These are phyloP conservation scores for Onthophagus taurus DNA, from an alignment of 1,140 invertebrate genomes.

Conservation along the genomic window DNA sequence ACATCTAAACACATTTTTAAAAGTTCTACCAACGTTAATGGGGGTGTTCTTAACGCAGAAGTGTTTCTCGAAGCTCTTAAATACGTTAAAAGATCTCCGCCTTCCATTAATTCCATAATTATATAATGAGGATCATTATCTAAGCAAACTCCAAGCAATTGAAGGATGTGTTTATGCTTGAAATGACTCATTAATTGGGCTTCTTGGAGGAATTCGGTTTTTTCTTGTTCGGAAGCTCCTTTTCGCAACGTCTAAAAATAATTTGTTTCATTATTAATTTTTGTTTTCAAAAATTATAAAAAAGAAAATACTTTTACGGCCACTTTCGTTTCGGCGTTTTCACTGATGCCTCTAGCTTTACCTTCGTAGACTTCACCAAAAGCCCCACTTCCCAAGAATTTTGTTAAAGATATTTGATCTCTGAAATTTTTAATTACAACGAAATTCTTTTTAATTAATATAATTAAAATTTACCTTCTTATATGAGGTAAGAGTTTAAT, in stretches of 20 bases:
- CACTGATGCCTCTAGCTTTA: slow-evolving; percentile 55
- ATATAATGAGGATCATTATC: slow-evolving; percentile 89
- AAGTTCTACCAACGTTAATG: slow-evolving; percentile 70
- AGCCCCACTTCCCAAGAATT: slow-evolving; percentile 90
- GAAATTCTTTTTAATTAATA: too few relatives aligned
- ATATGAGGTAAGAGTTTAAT: slow-evolving; percentile 75
- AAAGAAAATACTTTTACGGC: too few relatives aligned
- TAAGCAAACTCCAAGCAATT: slow-evolving; percentile 86
- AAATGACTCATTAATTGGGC: slow-evolving; percentile 96
- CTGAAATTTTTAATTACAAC: too few relatives aligned
- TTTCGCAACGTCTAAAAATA: slow-evolving; percentile 71
- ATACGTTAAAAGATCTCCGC: slow-evolving; percentile 87
- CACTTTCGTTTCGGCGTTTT: slow-evolving; percentile 54
- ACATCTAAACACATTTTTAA: slow-evolving; percentile 91
- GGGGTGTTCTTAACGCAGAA: slow-evolving; percentile 23
- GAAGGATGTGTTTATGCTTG: slow-evolving; percentile 89
- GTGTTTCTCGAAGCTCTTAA: slow-evolving; percentile 65
- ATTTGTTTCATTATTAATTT: too few relatives aligned
- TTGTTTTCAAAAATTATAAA: too few relatives aligned
- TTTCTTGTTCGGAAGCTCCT: slow-evolving; percentile 84
- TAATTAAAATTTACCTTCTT: slow-evolving; percentile 43
- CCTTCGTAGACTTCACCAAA: slow-evolving; percentile 96
- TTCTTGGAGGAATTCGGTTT: slow-evolving; percentile 92
- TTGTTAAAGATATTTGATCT: slow-evolving; percentile 66
- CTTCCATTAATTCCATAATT: slow-evolving; percentile 95